These are phyloP conservation scores for Psilanteris sp. DNA, from an alignment of 1,140 invertebrate species.

Conservation along the genomic window DNA sequence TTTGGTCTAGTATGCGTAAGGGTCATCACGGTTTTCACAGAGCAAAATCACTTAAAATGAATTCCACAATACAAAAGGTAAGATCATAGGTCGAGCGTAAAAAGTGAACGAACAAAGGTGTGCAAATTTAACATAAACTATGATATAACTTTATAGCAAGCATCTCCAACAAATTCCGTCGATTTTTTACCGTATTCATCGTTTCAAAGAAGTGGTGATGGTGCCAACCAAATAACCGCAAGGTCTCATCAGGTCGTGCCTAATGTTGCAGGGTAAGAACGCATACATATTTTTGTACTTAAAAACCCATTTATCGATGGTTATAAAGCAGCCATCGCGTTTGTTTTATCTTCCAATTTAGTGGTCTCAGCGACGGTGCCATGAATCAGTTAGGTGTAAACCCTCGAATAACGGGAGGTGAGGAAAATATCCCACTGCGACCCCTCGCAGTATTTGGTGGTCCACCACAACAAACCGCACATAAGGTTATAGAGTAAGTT, in stretches of 20 bases:
- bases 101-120: constrained; percentile 1
- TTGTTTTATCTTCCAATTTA: constrained; percentile 43
- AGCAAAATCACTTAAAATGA: constrained; percentile 82
- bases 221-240: constrained; percentile 78
- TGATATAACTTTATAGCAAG: constrained; percentile 71
- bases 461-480: constrained; percentile 76
- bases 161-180: constrained; percentile 82
- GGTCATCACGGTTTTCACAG: constrained; percentile 82
- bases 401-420: constrained; percentile 76
- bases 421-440: constrained; percentile 88
- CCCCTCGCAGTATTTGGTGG: constrained; percentile 86
- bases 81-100: not conserved
- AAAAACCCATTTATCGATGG: no score
- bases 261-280: constrained; percentile 77
- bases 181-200: constrained; percentile 83
- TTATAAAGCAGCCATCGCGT: no score
- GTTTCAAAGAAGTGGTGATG: constrained; percentile 79
- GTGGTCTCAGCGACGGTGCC: constrained; percentile 73
- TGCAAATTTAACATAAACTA: no score
- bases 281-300: not conserved
- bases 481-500: constrained; percentile 86
- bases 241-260: constrained; percentile 79
- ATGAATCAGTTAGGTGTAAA: constrained; percentile 74
- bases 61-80: constrained; percentile 78
- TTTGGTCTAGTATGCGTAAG: constrained; percentile 93